Evolutionary conservation across 30 jellyfish, hydroid and myxozoan genomes (phyloP).

Genomic region (Cassiopea andromeda): DNA sequence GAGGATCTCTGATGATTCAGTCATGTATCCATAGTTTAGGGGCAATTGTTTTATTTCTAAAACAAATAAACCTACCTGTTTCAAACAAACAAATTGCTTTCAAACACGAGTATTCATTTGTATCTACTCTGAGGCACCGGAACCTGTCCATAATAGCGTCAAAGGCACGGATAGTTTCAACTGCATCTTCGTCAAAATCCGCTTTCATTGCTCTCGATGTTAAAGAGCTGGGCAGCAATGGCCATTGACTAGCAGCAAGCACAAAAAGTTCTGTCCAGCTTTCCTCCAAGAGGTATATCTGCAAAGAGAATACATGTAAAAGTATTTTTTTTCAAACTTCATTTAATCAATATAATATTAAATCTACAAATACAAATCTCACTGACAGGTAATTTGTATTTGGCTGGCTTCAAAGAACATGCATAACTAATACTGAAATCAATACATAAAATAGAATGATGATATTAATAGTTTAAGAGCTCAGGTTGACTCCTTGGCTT

Average conservation of each 20-base stretch:
- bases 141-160: constrained; percentile 59
- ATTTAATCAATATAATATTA: no score
- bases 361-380: no score
- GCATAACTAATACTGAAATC: no score
- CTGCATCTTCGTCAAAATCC: constrained; percentile 44
- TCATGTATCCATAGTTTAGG: no score
- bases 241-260: constrained; percentile 85
- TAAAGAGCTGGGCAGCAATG: constrained; percentile 54
- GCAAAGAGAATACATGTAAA: not conserved
- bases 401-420: no score
- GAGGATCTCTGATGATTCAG: no score
- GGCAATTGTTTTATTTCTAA: no score
- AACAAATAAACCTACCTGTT: constrained; percentile 56
- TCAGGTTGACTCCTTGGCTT: no score
- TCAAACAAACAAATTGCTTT: constrained; percentile 70
- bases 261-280: constrained; percentile 78
- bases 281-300: constrained; percentile 78
- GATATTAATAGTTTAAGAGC: no score
- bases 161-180: constrained; percentile 53
- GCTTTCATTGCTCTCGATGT: constrained; percentile 27
- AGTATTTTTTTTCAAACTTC: no score
- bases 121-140: constrained; percentile 51
- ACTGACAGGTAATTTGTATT: no score
- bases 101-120: constrained; percentile 66
- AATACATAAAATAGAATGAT: no score